Percentiles rank a stretch among this genome's conserved stretches.
Conservation (phyloP, 2,797 vertebrate species). For the Liasis olivaceus region DNA sequence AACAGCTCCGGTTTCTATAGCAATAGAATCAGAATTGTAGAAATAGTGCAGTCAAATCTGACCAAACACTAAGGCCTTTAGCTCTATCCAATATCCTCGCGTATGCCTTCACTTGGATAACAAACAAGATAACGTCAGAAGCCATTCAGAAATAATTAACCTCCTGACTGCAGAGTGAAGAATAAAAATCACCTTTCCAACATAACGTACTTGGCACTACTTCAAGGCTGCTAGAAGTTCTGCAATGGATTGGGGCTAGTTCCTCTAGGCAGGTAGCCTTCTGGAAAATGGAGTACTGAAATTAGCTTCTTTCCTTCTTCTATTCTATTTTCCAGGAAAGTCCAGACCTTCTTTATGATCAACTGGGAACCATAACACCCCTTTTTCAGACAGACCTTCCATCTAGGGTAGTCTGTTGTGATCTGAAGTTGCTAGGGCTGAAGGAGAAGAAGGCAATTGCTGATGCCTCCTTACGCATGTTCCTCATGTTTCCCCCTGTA, state of each 20-base stretch:
- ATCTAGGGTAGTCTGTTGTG: not conserved
- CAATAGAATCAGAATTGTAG: conserved; percentile 2
- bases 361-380: not conserved
- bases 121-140: not conserved
- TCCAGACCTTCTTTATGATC: not conserved
- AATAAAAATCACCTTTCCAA: not conserved
- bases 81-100: not conserved
- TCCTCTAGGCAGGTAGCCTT: not conserved
- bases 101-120: not conserved
- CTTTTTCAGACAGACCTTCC: not conserved
- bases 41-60: not conserved
- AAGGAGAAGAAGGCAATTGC: not conserved
- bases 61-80: not conserved
- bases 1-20: conserved; percentile 7
- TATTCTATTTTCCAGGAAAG: not conserved
- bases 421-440: not conserved
- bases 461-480: not conserved
- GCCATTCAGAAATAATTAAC: too few species aligned
- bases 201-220: too few species aligned
- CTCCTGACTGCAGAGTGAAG: not conserved
- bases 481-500: not conserved
- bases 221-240: not conserved
- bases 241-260: not conserved
- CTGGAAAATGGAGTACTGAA: not conserved
- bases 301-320: not conserved